A percentile compares a stretch with the other conserved stretches of the same genome.
Conservation (phyloP, 2,113 vertebrate genomes). For the Nestor notabilis region DNA sequence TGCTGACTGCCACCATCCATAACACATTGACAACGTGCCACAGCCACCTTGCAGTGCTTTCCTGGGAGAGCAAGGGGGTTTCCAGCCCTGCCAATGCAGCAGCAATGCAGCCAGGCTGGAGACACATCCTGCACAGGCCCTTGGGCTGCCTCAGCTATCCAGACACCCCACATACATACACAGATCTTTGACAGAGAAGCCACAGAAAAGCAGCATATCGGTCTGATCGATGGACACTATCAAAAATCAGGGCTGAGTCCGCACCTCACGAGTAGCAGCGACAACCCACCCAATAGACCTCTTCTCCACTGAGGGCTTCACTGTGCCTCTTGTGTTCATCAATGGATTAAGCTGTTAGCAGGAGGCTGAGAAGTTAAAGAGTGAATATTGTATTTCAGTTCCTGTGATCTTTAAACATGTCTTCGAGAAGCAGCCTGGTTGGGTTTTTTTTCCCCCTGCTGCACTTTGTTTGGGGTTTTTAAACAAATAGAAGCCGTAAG, state of each 20-base stretch:
- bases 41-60: not conserved
- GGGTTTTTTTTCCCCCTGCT: not conserved
- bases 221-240: not conserved
- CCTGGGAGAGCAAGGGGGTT: not conserved
- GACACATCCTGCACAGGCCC: not conserved
- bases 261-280: not conserved
- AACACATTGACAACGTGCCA: rapidly evolving
- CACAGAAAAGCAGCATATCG: rapidly evolving
- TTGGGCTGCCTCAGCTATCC: not conserved
- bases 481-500: not conserved
- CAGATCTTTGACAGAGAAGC: not conserved
- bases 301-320: not conserved
- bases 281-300: not conserved
- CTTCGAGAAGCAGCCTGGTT: not conserved
- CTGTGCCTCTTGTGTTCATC: not conserved
- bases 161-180: not conserved
- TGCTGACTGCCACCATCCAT: rapidly evolving
- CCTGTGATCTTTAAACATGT: slow-evolving; percentile 18
- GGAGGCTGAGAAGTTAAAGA: slow-evolving; percentile 36
- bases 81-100: not conserved
- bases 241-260: not conserved
- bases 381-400: slow-evolving; percentile 38
- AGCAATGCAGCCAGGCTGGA: not conserved
- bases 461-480: slow-evolving; percentile 3
- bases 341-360: slow-evolving; percentile 38